A percentile compares a stretch with the other conserved stretches of the same genome.
These are phyloP conservation scores for Hypselothyrea guttata DNA, from an alignment of 2,888 invertebrate species.

Conservation along the genomic window DNA sequence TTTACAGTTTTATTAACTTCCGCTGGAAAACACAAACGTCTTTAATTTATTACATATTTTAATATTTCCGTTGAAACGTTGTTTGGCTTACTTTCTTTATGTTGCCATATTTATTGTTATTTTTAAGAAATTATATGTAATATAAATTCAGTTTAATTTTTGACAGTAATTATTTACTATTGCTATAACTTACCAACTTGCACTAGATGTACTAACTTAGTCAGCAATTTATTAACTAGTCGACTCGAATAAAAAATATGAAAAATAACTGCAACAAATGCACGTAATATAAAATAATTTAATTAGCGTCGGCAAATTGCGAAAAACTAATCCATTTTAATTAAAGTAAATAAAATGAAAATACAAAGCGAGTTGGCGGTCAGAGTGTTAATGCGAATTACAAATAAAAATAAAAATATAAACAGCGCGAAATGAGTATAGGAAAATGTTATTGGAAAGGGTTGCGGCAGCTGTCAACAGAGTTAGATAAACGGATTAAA, in stretches of 20 bases:
- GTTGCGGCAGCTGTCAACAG: constrained; percentile 11
- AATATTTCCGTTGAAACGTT: too few relatives aligned
- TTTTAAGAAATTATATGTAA: too few relatives aligned
- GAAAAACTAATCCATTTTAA: constrained; percentile 71
- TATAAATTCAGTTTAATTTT: not conserved
- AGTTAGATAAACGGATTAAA: constrained; percentile 64
- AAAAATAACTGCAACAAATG: too few relatives aligned
- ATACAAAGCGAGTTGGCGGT: constrained; percentile 51
- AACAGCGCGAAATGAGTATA: constrained; percentile 32
- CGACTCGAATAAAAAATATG: constrained; percentile 2
- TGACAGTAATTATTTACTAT: not conserved
- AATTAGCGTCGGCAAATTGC: constrained; percentile 46
- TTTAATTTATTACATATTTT: too few relatives aligned
- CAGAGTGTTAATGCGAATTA: constrained; percentile 48
- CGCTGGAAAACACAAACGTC: too few relatives aligned
- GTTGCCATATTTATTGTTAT: too few relatives aligned
- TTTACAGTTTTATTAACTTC: too few relatives aligned
- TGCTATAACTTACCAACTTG: too few relatives aligned
- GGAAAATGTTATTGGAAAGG: constrained; percentile 36
- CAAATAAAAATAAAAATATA: constrained; percentile 14
- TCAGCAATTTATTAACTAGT: not conserved
- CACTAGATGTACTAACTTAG: not conserved
- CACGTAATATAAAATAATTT: constrained; percentile 40
- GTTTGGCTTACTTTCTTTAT: too few relatives aligned
- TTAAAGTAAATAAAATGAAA: constrained; percentile 68